Base-by-base conservation (phyloP, 2,888 invertebrate genomes). In the Platerodrilus igneus region DNA sequence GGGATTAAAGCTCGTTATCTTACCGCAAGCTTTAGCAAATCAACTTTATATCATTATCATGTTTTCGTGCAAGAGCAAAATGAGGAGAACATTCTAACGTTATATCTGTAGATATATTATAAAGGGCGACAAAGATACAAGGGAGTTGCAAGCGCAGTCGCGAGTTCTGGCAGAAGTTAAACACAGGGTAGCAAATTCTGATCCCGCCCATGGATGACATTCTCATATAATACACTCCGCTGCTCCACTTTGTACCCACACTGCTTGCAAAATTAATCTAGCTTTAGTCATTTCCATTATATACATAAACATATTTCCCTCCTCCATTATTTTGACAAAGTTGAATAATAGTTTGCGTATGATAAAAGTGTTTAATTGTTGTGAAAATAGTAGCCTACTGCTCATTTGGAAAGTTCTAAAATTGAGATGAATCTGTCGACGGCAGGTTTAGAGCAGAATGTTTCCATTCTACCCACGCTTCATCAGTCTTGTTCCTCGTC, bases 121-220 rank as follows among this genome's bases (percentile, higher is more conserved):
- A 40, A 42, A 45, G 50, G 46, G 34, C 41, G 43, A 44, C 40
- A 45, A 42, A 41, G 43, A 39, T n/a, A n/a, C 40, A 41, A 34
- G 54, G 46, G 47, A 49, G 26, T 35, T 47, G 44, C 54, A 45
- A 51, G 60, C 63, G 62, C 61, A 60, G 60, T 48, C 62, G 64
- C 60, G 53, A 53, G 53, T 50, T 51, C 55, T 38, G 57, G 62
- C 64, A 66, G 64, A 65, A 68, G 68, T 68, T 68, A 68, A 68
- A 68, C 65, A 66, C 66, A 62, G 67, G 65, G 64, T 63, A 59
- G 65, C 64, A 61, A 61, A 57, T 51, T 63, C 62, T 65, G 65
- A 66, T 65, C 66, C 67, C 66, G 64, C 66, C 59, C 65, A 56
- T 59, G 57, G 59, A 60, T 58, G 58, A 61, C 59, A 55, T 45